A percentile compares a stretch with the other conserved stretches of the same genome.
These are phyloP conservation scores for Phaenicophaeus curvirostris DNA, from an alignment of 2,797 vertebrate genomes.

Conservation along the genomic window DNA sequence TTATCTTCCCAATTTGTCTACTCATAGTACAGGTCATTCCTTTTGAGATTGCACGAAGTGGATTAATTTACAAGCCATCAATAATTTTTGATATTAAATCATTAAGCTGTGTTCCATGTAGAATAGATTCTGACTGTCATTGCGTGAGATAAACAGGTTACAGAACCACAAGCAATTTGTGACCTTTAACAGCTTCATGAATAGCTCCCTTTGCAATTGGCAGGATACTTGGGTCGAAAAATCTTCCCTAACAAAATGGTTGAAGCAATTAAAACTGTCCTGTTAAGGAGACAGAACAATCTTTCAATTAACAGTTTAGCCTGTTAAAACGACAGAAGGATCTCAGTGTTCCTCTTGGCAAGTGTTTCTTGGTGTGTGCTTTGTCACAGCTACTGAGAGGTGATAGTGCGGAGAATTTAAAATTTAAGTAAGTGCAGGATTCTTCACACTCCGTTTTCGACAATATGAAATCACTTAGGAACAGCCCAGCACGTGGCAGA, in stretches of 20 bases:
- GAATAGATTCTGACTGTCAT: background rate
- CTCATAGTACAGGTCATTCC: background rate
- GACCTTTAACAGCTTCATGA: constrained; percentile 29
- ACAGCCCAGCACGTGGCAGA: background rate
- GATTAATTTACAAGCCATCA: background rate
- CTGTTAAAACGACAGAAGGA: background rate
- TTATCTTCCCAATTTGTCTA: background rate
- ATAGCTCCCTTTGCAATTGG: constrained; percentile 12
- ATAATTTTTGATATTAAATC: constrained; percentile 5
- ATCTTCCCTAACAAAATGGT: background rate
- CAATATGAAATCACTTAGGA: background rate
- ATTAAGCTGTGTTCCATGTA: background rate
- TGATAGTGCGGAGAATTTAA: background rate
- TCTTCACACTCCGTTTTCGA: background rate
- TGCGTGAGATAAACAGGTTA: background rate
- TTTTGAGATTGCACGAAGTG: background rate
- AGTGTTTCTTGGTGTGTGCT: background rate
- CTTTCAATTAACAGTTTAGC: constrained; percentile 26
- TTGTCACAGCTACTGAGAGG: background rate
- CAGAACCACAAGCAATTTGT: constrained; percentile 18
- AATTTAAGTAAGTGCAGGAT: background rate
- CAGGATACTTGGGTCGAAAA: background rate
- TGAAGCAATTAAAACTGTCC: constrained; percentile 45
- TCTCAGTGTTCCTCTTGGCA: background rate
- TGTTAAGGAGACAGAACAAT: constrained; percentile 2